Conservation (phyloP, 2,888 invertebrate genomes). For the Lithophane leautieri region DNA sequence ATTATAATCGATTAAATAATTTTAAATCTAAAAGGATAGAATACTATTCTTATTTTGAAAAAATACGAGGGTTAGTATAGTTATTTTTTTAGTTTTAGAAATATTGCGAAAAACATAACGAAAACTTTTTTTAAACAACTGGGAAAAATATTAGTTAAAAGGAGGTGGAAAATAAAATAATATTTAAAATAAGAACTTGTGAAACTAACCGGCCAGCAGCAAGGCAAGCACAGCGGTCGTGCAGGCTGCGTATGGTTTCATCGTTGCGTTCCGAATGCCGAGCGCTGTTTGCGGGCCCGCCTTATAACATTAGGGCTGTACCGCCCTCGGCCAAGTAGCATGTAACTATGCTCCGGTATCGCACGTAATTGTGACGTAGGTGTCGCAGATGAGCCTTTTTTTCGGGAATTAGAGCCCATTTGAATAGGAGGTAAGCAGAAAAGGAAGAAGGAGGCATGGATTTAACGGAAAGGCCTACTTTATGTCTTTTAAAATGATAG, state of each 20-base stretch:
- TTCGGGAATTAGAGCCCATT: slow-evolving; percentile 13
- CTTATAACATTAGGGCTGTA: slow-evolving; percentile 79
- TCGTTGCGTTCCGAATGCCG: slow-evolving; percentile 82
- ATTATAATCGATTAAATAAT: neutral
- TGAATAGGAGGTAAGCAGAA: slow-evolving; percentile 25
- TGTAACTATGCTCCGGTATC: slow-evolving; percentile 61
- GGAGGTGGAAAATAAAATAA: slow-evolving; percentile 14
- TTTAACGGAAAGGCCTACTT: neutral
- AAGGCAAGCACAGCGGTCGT: slow-evolving; percentile 77
- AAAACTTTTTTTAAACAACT: neutral
- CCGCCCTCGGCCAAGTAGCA: slow-evolving; percentile 73
- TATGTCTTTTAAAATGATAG: neutral
- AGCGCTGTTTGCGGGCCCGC: slow-evolving; percentile 70
- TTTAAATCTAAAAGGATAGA: neutral
- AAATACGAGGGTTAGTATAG: neutral
- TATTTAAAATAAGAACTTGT: slow-evolving; percentile 51
- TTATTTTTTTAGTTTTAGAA: neutral
- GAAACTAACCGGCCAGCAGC: slow-evolving; percentile 82
- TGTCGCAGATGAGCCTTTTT: slow-evolving; percentile 35
- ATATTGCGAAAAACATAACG: neutral
- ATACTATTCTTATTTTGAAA: neutral
- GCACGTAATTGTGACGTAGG: slow-evolving; percentile 49
- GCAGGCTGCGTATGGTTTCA: slow-evolving; percentile 79
- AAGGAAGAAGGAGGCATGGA: too few species aligned
- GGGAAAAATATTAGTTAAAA: neutral